These are phyloP conservation scores for Sarcophaga rosellei DNA, from an alignment of 2,888 invertebrate genomes.

Conservation along the genomic window DNA sequence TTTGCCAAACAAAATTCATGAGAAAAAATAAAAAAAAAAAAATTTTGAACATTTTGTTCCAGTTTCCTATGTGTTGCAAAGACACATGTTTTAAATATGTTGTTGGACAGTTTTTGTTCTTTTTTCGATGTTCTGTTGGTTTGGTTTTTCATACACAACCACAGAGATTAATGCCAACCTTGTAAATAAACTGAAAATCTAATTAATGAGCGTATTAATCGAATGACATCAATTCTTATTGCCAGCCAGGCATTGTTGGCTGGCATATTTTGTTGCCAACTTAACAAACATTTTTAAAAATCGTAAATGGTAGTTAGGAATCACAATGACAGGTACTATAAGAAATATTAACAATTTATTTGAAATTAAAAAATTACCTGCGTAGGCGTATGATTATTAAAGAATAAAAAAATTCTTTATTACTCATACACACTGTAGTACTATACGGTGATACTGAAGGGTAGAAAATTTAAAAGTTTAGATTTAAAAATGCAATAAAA, in stretches of 20 bases:
- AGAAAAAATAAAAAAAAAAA: neutral
- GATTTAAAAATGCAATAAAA: no score
- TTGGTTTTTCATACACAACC: conserved; percentile 26
- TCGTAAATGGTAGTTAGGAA: neutral
- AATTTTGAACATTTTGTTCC: neutral
- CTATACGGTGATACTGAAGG: neutral
- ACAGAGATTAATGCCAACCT: conserved; percentile 47
- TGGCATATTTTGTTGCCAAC: neutral
- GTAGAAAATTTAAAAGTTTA: no score
- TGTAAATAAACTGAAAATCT: conserved; percentile 50
- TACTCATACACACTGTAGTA: conserved; percentile 26
- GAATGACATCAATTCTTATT: conserved; percentile 47
- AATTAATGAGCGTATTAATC: conserved; percentile 55
- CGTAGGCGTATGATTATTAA: neutral
- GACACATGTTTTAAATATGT: conserved; percentile 41
- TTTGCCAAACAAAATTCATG: neutral
- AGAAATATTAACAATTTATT: no score
- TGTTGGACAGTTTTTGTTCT: neutral
- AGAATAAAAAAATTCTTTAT: conserved; percentile 1
- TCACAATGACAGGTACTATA: neutral
- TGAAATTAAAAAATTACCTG: no score
- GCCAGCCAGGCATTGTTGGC: conserved; percentile 1
- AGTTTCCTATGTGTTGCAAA: conserved; percentile 16
- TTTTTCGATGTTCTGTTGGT: neutral
- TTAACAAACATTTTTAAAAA: neutral